Conservation (phyloP, 2,797 vertebrate genomes). For the Carcharodon carcharias region DNA sequence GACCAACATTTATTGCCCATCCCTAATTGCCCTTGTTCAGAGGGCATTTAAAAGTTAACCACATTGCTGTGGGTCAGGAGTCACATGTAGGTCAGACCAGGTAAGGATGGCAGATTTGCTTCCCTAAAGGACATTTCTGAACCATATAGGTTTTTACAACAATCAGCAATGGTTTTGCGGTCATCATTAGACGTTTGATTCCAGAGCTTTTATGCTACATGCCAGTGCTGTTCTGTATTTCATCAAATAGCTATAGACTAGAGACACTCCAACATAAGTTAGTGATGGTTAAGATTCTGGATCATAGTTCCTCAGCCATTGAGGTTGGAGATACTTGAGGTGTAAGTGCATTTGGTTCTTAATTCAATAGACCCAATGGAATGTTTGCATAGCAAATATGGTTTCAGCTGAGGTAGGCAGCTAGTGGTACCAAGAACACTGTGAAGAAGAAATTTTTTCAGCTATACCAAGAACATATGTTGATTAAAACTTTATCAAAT, state of each 20-base stretch:
- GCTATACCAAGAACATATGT: not conserved
- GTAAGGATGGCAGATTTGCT: too few relatives aligned
- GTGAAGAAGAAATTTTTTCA: not conserved
- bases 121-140: too few relatives aligned
- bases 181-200: too few relatives aligned
- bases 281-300: not conserved
- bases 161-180: too few relatives aligned
- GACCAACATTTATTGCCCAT: too few relatives aligned
- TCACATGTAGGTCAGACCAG: too few relatives aligned
- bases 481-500: not conserved
- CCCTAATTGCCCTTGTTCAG: too few relatives aligned
- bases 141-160: too few relatives aligned
- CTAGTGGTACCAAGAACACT: not conserved
- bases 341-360: not conserved
- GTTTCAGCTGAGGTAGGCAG: not conserved
- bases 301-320: not conserved
- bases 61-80: too few relatives aligned
- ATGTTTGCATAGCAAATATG: not conserved
- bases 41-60: too few relatives aligned
- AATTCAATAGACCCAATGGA: not conserved
- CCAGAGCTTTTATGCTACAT: not conserved
- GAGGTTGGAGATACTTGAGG: not conserved
- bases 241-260: not conserved
- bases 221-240: not conserved
- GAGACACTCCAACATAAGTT: too few relatives aligned